phyloP scores from a whole-genome alignment of 2,888 invertebrate species.

The Cryptus viduatorius region DNA sequence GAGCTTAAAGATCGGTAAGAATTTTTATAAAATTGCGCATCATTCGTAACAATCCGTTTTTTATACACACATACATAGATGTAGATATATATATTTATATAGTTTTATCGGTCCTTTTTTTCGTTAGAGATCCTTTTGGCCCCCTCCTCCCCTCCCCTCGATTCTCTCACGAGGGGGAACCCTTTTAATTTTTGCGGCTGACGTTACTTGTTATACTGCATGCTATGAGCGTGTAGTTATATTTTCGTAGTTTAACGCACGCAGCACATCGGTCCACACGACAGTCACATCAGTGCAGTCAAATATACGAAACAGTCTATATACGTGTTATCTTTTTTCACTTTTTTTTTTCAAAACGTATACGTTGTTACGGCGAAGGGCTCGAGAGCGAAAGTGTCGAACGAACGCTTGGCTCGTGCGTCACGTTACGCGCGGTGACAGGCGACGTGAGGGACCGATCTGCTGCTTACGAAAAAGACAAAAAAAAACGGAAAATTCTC shows the following conservation, averaged over 20 bases:
- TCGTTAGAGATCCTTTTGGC: conserved; percentile 42
- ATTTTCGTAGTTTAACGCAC: conserved; percentile 7
- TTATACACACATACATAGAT: not conserved
- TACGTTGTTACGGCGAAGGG: conserved; percentile 27
- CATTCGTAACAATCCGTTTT: conserved; percentile 17
- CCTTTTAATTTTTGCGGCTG: conserved; percentile 64
- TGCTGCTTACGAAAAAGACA: conserved; percentile 18
- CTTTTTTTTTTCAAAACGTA: not conserved
- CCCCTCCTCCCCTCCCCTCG: conserved; percentile 11
- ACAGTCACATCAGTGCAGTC: not conserved
- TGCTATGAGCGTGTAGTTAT: conserved; percentile 47
- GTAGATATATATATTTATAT: conserved; percentile 57
- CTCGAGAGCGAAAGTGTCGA: conserved; percentile 39
- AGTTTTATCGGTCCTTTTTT: conserved; percentile 8
- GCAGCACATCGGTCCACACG: conserved; percentile 13
- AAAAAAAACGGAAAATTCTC: not conserved
- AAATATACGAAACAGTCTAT: not conserved
- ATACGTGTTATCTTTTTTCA: not conserved
- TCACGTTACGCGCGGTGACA: conserved; percentile 61
- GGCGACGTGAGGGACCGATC: conserved; percentile 49
- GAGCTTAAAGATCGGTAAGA: conserved; percentile 88
- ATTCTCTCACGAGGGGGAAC: conserved; percentile 26
- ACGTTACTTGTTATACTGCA: conserved; percentile 52
- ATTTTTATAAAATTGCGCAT: conserved; percentile 9
- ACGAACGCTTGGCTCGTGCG: conserved; percentile 58